These are phyloP conservation scores for Trachelipus rathkii DNA, from an alignment of 1,140 invertebrate species.

Conservation along the genomic window DNA sequence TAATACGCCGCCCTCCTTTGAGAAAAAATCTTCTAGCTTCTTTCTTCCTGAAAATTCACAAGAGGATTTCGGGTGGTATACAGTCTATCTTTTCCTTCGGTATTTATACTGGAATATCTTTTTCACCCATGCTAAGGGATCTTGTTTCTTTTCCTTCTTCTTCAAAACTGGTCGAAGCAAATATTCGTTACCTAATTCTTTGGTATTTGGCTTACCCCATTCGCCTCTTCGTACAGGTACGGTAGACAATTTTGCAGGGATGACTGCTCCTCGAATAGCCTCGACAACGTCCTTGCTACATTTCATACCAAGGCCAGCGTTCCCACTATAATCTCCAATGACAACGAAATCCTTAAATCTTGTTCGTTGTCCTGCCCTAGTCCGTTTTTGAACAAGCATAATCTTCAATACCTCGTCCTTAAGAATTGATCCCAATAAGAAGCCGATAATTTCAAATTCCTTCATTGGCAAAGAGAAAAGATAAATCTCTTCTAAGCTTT, in stretches of 20 bases:
- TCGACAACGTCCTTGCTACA: conserved; percentile 99
- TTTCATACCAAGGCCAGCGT: conserved; percentile 97
- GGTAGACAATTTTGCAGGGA: conserved; percentile 95
- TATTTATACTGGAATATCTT: too few relatives aligned
- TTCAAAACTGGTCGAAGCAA: too few relatives aligned
- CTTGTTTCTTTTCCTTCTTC: too few relatives aligned
- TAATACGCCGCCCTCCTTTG: too few relatives aligned
- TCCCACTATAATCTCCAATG: conserved; percentile 96
- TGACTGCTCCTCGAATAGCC: conserved; percentile 98
- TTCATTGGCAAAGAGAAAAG: conserved; percentile 98
- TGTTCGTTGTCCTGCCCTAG: conserved; percentile 97
- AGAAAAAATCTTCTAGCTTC: too few relatives aligned
- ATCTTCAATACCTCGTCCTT: conserved; percentile 99
- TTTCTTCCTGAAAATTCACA: too few relatives aligned
- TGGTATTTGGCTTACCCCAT: too few relatives aligned
- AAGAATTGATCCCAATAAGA: conserved; percentile 82
- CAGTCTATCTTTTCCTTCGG: too few relatives aligned
- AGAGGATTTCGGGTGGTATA: too few relatives aligned
- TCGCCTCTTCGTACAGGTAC: conserved; percentile 97
- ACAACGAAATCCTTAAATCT: conserved; percentile 64
- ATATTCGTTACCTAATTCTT: too few relatives aligned
- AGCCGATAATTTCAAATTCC: conserved; percentile 98
- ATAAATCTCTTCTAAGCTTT: conserved; percentile 96
- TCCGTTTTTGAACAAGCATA: conserved; percentile 99
- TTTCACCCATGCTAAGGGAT: too few relatives aligned